Base-by-base conservation (phyloP, 2,888 invertebrate species). In the Tubiluchus corallicola region DNA sequence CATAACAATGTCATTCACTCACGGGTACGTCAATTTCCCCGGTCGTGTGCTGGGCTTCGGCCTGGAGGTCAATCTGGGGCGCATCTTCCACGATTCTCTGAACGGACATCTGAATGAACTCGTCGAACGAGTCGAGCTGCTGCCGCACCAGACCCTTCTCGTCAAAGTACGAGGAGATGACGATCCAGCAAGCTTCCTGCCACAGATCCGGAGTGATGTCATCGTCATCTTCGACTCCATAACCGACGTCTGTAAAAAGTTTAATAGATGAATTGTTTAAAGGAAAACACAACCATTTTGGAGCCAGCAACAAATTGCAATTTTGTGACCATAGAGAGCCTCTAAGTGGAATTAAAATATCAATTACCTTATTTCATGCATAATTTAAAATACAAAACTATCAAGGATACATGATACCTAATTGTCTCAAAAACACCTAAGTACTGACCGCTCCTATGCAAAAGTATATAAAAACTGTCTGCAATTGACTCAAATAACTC, bases 111-210 rank as follows among this genome's bases (percentile, higher is more conserved):
- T 92, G 96, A 62, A 98, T 96, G 61, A 98, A 98, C 69, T 98
- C 98, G 71, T 98, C 96, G 61, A 98, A 98, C 58, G 94, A 96
- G 64, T 99, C 98, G 53, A 99, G 71, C 63, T 99, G 98, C 63
- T 99, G 98, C 42, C 98, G 76, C 38, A 99, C 98, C 51, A 99
- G 73, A 64, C 98, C 98, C 67, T 99, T 99, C 64, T 99, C 99
- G 62, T 99, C 98, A 62, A 99, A 99, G 67, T 98, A 99, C 0
- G 98, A 90, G 62, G 94, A 94, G 60, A 99, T 99, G 48, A 99
- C 96, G 60, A 98, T 94, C 98, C 98, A 99, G 60, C 98, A 98
- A 39, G 98, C 98, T 71, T 96, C 96, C 67, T 98, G 96, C 98
- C 98, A 99, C 51, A 96, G 70, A 62, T 98, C 96, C 3, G 90